phyloP scores from a whole-genome alignment of 2,797 vertebrate genomes.

The Triplophysa yarkandensis region DNA sequence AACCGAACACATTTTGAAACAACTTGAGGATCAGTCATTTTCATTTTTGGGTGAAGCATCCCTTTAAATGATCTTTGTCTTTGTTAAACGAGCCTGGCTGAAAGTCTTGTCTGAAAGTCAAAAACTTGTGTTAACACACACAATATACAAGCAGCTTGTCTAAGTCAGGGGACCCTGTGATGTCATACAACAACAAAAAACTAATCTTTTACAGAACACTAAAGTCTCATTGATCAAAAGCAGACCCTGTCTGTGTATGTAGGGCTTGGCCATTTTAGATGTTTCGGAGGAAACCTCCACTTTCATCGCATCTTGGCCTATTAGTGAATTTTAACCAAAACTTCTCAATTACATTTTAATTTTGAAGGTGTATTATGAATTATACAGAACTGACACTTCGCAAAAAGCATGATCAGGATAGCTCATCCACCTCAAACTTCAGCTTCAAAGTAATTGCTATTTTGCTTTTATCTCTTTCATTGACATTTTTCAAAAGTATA shows the following conservation, averaged over 20 bases:
- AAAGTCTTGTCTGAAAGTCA: neutral
- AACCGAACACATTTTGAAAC: no score
- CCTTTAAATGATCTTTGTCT: neutral
- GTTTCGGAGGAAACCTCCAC: constrained; percentile 21
- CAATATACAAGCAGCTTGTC: neutral
- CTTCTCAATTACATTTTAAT: constrained; percentile 61
- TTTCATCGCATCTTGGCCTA: constrained; percentile 44
- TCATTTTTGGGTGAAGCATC: no score
- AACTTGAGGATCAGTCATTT: no score
- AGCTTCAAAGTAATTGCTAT: constrained; percentile 12
- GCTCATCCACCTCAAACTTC: constrained; percentile 33
- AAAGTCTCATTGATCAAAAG: constrained; percentile 31
- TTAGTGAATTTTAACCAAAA: constrained; percentile 49
- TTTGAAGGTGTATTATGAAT: constrained; percentile 63
- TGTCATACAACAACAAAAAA: constrained; percentile 41
- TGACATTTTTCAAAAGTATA: constrained; percentile 4
- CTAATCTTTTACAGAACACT: constrained; percentile 48
- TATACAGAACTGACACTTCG: constrained; percentile 47
- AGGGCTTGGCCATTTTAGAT: constrained; percentile 13
- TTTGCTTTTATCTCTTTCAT: constrained; percentile 28
- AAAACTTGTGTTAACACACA: constrained; percentile 1
- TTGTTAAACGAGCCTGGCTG: neutral
- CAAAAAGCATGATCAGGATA: constrained; percentile 54
- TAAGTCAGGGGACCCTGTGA: constrained; percentile 17
- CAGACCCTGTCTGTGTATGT: neutral